A percentile compares a stretch with the other conserved stretches of the same genome.
Conservation (phyloP, 1,140 invertebrate species). For the Euwallacea similis region DNA sequence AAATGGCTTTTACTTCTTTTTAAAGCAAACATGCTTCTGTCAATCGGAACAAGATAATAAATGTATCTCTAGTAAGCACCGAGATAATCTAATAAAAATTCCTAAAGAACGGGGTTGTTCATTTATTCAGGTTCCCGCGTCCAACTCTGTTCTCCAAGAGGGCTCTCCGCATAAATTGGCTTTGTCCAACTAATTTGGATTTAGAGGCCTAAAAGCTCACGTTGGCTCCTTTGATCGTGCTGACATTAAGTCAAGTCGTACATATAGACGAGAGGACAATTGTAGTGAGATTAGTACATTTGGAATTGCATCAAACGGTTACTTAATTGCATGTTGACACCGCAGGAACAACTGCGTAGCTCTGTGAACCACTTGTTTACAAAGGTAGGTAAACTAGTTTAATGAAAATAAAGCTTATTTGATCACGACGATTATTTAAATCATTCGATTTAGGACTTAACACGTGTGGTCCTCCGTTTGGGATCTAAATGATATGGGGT, state of each 20-base stretch:
- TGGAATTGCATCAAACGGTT: conserved; percentile 27
- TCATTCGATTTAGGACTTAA: too few species aligned
- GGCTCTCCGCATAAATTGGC: conserved; percentile 22
- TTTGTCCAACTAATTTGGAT: conserved; percentile 30
- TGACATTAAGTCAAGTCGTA: conserved; percentile 15
- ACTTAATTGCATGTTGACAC: conserved; percentile 28
- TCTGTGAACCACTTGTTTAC: conserved; percentile 19
- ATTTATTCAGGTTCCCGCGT: conserved; percentile 9
- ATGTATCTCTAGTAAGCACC: background rate
- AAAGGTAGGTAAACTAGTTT: background rate
- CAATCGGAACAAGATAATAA: background rate
- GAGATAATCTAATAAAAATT: background rate
- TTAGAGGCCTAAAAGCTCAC: conserved; percentile 24
- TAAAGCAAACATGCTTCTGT: conserved; percentile 13
- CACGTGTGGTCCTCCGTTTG: too few species aligned
- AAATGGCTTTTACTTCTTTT: conserved; percentile 29
- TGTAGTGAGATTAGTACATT: conserved; percentile 24
- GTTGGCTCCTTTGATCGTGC: conserved; percentile 21
- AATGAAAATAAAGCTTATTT: too few species aligned
- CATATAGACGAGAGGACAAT: conserved; percentile 21
- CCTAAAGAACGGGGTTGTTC: conserved; percentile 15
- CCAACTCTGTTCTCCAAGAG: conserved; percentile 17
- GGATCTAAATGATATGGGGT: too few species aligned
- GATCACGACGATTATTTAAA: too few species aligned
- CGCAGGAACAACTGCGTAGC: conserved; percentile 19